Conservation (phyloP, 1,140 invertebrate species). For the Lineus longissimus region DNA sequence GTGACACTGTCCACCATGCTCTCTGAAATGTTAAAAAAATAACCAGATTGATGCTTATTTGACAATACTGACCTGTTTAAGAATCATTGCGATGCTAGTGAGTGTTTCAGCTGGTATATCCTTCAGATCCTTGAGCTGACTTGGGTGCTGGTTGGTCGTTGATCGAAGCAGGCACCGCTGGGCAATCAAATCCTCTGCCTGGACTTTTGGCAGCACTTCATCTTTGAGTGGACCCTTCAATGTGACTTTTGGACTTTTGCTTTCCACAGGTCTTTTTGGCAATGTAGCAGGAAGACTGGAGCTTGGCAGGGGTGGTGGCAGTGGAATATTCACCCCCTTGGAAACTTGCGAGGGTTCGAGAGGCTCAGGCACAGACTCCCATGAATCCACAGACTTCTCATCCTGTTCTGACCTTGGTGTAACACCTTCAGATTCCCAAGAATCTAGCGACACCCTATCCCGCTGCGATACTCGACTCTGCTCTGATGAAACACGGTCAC, state of each 20-base stretch:
- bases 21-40: too few relatives aligned
- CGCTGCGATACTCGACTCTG: neutral
- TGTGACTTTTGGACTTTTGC: neutral
- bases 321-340: slow-evolving; percentile 16
- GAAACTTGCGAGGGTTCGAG: slow-evolving; percentile 9
- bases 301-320: slow-evolving; percentile 19
- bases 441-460: neutral
- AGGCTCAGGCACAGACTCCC: slow-evolving; percentile 1
- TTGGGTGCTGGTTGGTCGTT: slow-evolving; percentile 25
- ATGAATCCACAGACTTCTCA: neutral
- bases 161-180: slow-evolving; percentile 26
- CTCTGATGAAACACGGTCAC: neutral
- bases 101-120: slow-evolving; percentile 18
- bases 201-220: slow-evolving; percentile 12
- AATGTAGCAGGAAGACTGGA: neutral
- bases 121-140: slow-evolving; percentile 24
- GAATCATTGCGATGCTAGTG: slow-evolving; percentile 26
- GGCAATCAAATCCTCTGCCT: slow-evolving; percentile 22
- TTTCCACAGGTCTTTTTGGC: slow-evolving; percentile 7
- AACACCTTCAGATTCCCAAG: slow-evolving; percentile 4
- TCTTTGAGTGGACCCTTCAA: slow-evolving; percentile 3
- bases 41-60: too few relatives aligned
- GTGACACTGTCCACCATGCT: too few relatives aligned
- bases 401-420: slow-evolving; percentile 7
- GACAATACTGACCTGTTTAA: slow-evolving; percentile 29